Percentiles rank a stretch among this genome's conserved stretches.
Conservation (phyloP, 2,113 vertebrate species). For the Catharus bicknelli region DNA sequence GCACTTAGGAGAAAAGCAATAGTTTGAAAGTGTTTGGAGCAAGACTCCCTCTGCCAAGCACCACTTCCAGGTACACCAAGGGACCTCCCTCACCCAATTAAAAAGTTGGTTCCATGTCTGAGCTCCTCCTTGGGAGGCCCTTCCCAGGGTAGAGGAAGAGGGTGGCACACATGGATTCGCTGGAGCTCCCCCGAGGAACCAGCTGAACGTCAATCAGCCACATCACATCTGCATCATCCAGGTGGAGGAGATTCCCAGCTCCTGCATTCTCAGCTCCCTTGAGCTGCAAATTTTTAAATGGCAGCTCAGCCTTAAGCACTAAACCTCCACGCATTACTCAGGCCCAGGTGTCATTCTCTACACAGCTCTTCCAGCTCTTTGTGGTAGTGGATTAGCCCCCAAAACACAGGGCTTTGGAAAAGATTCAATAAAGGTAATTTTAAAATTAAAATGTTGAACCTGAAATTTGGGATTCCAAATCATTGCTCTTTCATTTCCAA, state of each 20-base stretch:
- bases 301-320: neutral
- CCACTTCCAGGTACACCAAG: neutral
- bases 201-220: neutral
- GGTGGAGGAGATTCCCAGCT: neutral
- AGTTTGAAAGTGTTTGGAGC: fast-evolving
- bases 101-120: neutral
- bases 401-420: neutral
- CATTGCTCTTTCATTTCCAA: neutral
- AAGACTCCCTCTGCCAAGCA: neutral
- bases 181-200: neutral
- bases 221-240: neutral
- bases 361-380: neutral
- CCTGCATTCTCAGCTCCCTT: neutral
- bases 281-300: neutral
- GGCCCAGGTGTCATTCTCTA: neutral
- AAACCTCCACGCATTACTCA: neutral
- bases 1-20: neutral
- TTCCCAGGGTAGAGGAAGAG: fast-evolving
- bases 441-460: neutral
- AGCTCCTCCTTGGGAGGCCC: neutral
- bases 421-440: neutral
- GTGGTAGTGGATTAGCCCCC: fast-evolving
- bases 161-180: neutral
- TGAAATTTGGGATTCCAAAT: neutral
- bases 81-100: neutral